Percentiles rank a stretch among this genome's conserved stretches.
Evolutionary conservation across 2,888 invertebrate species (phyloP).

Genomic region (Dynastes tityus): DNA sequence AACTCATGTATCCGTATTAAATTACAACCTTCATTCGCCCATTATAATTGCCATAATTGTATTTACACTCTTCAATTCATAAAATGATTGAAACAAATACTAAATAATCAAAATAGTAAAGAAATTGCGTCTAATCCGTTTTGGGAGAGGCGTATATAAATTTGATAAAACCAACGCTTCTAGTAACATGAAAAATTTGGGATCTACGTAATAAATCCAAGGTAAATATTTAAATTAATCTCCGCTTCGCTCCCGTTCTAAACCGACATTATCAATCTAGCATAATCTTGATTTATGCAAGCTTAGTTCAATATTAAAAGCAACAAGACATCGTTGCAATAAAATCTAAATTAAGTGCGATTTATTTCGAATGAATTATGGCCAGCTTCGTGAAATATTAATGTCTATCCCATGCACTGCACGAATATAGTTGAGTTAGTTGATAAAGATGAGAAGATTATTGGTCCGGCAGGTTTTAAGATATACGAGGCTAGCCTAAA

Average conservation of each 20-base stretch:
- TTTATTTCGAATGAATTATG: slow-evolving; percentile 1
- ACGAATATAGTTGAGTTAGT: too few relatives aligned
- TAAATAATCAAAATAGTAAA: too few relatives aligned
- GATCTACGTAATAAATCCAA: background rate
- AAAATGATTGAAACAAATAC: too few relatives aligned
- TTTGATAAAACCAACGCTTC: background rate
- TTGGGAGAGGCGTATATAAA: background rate
- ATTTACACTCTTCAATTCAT: too few relatives aligned
- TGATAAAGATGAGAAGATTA: too few relatives aligned
- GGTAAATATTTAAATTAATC: slow-evolving; percentile 11
- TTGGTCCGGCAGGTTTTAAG: too few relatives aligned
- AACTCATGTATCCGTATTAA: too few relatives aligned
- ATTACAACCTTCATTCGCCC: too few relatives aligned
- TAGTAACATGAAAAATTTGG: slow-evolving; percentile 1
- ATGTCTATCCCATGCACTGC: background rate
- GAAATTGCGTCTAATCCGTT: too few relatives aligned
- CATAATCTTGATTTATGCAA: slow-evolving; percentile 32
- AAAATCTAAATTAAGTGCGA: background rate
- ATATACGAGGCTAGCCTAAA: too few relatives aligned
- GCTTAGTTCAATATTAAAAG: slow-evolving; percentile 14
- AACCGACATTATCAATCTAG: slow-evolving; percentile 24
- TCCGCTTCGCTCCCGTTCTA: background rate
- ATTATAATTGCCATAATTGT: too few relatives aligned
- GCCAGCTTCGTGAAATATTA: background rate
- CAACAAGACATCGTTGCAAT: background rate